phyloP scores from a whole-genome alignment of 2,888 invertebrate species.

The Trichogramma evanescens region DNA sequence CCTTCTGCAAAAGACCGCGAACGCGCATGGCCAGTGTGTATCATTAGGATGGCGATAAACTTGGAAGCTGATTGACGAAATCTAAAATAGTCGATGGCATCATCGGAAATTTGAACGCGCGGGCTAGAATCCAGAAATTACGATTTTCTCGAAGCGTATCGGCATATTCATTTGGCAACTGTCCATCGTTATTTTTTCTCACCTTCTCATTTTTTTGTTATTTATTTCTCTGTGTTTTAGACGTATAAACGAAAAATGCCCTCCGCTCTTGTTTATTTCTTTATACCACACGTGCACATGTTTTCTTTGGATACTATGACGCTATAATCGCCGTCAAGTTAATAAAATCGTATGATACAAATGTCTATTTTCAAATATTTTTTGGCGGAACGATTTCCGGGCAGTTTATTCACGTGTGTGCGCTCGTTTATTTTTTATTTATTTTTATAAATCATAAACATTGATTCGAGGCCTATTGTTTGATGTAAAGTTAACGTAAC shows the following conservation, averaged over 20 bases:
- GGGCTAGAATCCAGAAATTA: slow-evolving; percentile 42
- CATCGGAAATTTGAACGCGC: slow-evolving; percentile 32
- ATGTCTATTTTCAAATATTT: no score
- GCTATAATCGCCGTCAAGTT: no score
- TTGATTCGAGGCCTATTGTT: no score
- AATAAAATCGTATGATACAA: no score
- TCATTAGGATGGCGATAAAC: slow-evolving; percentile 9
- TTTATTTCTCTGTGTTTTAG: background rate
- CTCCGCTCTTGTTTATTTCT: slow-evolving; percentile 26
- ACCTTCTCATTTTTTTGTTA: background rate
- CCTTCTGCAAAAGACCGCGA: slow-evolving; percentile 7
- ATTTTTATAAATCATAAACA: no score
- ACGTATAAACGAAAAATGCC: background rate
- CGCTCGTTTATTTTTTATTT: no score
- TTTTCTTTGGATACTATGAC: no score
- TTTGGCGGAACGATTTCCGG: no score
- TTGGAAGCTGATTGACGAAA: slow-evolving; percentile 36
- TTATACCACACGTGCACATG: no score
- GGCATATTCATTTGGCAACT: slow-evolving; percentile 35
- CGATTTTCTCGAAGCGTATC: slow-evolving; percentile 31
- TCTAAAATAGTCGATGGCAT: slow-evolving; percentile 42
- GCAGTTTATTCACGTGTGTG: no score
- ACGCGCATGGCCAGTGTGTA: no score
- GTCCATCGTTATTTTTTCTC: slow-evolving; percentile 22
- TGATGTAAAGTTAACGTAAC: no score